phyloP scores from a whole-genome alignment of 2,888 invertebrate genomes.

The Argyresthia goedartella region DNA sequence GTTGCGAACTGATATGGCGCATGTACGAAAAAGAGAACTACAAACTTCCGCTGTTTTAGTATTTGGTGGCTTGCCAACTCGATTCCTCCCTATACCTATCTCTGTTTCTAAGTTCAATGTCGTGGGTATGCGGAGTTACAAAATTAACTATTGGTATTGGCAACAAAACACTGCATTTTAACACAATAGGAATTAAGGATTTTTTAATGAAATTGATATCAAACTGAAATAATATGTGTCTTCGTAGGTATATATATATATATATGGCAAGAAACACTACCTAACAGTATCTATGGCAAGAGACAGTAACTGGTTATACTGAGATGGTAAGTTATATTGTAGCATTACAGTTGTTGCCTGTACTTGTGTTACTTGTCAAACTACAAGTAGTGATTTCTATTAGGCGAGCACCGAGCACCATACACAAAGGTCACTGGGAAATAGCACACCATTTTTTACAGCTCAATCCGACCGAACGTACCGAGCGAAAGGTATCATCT shows the following conservation, averaged over 20 bases:
- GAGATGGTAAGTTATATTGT: background rate
- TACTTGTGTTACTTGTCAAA: background rate
- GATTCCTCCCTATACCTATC: conserved; percentile 1
- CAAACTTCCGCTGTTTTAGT: background rate
- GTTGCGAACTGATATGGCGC: too few relatives aligned
- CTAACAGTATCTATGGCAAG: too few relatives aligned
- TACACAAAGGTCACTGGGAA: conserved; percentile 60
- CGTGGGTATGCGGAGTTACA: conserved; percentile 3
- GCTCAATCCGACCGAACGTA: conserved; percentile 50
- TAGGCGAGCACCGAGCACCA: conserved; percentile 28
- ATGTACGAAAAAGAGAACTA: too few relatives aligned
- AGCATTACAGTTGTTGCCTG: background rate
- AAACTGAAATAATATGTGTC: too few relatives aligned
- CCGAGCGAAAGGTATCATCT: conserved; percentile 64
- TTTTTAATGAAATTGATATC: background rate
- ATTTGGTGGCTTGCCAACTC: conserved; percentile 9
- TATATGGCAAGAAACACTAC: too few relatives aligned
- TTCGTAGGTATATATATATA: too few relatives aligned
- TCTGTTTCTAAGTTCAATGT: conserved; percentile 9
- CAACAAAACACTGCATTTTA: background rate
- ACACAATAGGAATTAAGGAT: too few relatives aligned
- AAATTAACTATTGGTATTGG: background rate
- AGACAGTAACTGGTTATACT: too few relatives aligned
- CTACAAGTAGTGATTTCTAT: conserved; percentile 13
- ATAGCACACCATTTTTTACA: conserved; percentile 54